Percentiles rank a stretch among this genome's conserved stretches.
phyloP scores from a whole-genome alignment of 1,140 invertebrate genomes.

The Euura saliciscinereae region DNA sequence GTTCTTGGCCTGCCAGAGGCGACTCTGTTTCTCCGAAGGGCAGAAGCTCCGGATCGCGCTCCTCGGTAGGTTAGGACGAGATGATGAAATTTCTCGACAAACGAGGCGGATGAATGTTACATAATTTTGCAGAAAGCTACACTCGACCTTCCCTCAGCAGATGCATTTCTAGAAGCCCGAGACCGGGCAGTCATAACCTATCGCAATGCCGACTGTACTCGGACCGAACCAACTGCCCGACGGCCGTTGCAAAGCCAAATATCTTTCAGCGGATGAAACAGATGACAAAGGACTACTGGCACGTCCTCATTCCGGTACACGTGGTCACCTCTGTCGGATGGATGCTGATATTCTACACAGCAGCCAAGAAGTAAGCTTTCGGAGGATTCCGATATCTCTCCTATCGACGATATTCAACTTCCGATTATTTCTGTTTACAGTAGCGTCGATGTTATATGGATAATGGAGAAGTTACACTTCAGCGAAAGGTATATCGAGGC shows the following conservation, averaged over 20 bases:
- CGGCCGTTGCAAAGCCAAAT: constrained; percentile 55
- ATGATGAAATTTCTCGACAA: no score
- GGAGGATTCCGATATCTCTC: background rate
- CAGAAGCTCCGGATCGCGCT: background rate
- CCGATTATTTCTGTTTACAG: constrained; percentile 63
- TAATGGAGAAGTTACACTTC: constrained; percentile 76
- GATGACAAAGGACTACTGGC: constrained; percentile 94
- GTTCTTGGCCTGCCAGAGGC: background rate
- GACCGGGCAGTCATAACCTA: background rate
- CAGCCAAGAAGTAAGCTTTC: constrained; percentile 78
- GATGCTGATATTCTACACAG: constrained; percentile 85
- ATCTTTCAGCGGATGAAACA: constrained; percentile 87
- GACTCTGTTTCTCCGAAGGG: background rate
- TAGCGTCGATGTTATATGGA: constrained; percentile 83
- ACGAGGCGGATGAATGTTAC: background rate
- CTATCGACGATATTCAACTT: no score
- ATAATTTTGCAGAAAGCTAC: background rate
- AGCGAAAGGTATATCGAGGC: constrained; percentile 78
- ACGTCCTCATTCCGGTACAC: constrained; percentile 90
- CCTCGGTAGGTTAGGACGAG: background rate
- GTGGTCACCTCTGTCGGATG: constrained; percentile 83
- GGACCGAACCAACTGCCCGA: background rate
- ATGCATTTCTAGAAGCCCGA: background rate
- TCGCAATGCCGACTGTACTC: background rate
- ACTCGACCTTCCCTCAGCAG: background rate